Percentiles rank a stretch among this genome's conserved stretches.
These are phyloP conservation scores for Drosophila auraria DNA, from an alignment of 1,140 invertebrate genomes.

Conservation along the genomic window DNA sequence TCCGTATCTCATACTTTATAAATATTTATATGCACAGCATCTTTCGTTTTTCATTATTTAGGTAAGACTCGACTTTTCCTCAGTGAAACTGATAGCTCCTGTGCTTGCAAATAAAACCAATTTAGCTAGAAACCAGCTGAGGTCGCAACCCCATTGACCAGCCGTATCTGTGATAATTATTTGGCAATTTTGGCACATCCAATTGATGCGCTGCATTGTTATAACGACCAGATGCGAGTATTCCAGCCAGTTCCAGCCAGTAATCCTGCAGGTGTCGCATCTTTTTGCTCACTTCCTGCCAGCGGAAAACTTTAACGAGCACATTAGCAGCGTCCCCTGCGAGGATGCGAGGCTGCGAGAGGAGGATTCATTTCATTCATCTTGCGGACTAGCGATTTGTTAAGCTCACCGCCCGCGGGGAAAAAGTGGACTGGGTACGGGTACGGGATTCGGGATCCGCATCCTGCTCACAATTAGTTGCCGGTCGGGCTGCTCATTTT, in stretches of 20 bases:
- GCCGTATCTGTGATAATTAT: slow-evolving; percentile 61
- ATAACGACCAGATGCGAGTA: slow-evolving; percentile 80
- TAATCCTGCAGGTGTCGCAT: slow-evolving; percentile 55
- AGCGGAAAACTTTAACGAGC: slow-evolving; percentile 84
- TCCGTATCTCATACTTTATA: neutral
- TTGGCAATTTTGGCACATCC: slow-evolving; percentile 74
- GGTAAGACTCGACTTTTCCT: too few species aligned
- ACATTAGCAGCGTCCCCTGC: slow-evolving; percentile 61
- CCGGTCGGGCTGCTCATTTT: slow-evolving; percentile 69
- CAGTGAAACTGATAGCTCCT: neutral
- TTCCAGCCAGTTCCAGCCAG: slow-evolving; percentile 33
- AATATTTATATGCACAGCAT: neutral
- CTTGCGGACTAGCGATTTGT: slow-evolving; percentile 57
- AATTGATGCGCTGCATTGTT: slow-evolving; percentile 71
- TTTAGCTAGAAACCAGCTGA: neutral
- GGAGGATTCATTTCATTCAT: slow-evolving; percentile 44
- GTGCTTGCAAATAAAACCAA: neutral
- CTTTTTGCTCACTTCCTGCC: slow-evolving; percentile 75
- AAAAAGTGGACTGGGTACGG: neutral
- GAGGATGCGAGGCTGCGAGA: neutral
- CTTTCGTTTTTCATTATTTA: neutral
- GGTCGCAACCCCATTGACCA: slow-evolving; percentile 13
- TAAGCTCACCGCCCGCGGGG: slow-evolving; percentile 33
- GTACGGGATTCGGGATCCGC: neutral
- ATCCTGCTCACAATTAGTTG: slow-evolving; percentile 60